Evolutionary conservation across 2,113 vertebrate genomes (phyloP), one percentile per base, ranked within the genome.

Genomic region (Silurus meridionalis): DNA sequence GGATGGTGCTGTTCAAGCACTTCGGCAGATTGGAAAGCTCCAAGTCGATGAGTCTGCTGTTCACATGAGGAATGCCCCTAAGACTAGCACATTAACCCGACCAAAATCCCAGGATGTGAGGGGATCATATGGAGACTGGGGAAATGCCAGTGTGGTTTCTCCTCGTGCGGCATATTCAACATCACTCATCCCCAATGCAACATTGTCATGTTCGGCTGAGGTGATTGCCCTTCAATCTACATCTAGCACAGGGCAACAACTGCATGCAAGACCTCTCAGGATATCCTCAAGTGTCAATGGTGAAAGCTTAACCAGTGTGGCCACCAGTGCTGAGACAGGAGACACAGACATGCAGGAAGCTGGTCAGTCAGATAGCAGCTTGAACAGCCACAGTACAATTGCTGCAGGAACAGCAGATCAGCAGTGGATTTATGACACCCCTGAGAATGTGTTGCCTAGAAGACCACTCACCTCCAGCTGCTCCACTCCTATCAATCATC

Each of bases 141-240:
- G 92, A 4, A 94, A 93, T 0, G 25, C 96, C 0, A 96, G 96
- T 77, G 91, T 96, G 64, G 97, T 98, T 21, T 99, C 96, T 15
- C 97, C 97, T 69, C 96, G 97, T 28, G 96, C 96, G 0, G 91
- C 96, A 23, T 97, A 97, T 88, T 96, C 97, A 71, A 97, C 96
- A 0, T 97, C 95, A 25, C 53, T 97, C 91, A 97, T 98, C 90
- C 97, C 98, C 78, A 98, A 98, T 7, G 97, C 97, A 87, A 97
- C 96, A 0, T 83, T 98, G 13, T 96, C 96, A 0, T 94, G 94
- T 77, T 97, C 97, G 21, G 94, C 97, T 0, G 96, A 99, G 89
- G 93, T 99, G 9, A 95, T 99, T 0, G 79, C 92, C 83, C 96
- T 99, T 85, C 95, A 96, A 46, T 92, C 95, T 1, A 91, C 93